Conservation (phyloP, 2,888 invertebrate species). For the Folsomia manolachei region DNA sequence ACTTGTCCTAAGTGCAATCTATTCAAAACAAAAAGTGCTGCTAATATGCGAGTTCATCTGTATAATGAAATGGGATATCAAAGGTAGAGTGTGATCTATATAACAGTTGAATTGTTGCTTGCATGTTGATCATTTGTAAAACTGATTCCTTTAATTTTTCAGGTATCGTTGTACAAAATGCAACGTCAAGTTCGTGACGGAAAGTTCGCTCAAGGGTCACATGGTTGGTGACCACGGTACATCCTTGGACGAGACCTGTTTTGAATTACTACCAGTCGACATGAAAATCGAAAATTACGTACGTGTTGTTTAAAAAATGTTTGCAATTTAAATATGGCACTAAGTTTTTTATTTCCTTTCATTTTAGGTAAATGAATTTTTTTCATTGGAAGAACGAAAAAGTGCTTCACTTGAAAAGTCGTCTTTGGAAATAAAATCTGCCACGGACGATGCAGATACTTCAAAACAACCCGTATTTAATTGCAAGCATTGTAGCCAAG, state of each 20-base stretch:
- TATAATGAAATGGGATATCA: slow-evolving; percentile 67
- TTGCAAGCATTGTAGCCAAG: slow-evolving; percentile 37
- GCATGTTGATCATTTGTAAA: slow-evolving; percentile 1
- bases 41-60: slow-evolving; percentile 66
- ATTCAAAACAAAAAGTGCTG: slow-evolving; percentile 60
- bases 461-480: neutral
- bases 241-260: slow-evolving; percentile 25
- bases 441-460: neutral
- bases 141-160: slow-evolving; percentile 10
- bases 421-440: neutral
- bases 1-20: slow-evolving; percentile 63
- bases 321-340: neutral
- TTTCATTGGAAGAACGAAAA: neutral
- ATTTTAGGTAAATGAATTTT: neutral
- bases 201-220: slow-evolving; percentile 47
- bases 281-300: slow-evolving; percentile 41
- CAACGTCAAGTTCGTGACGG: slow-evolving; percentile 36
- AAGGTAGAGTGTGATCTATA: slow-evolving; percentile 60
- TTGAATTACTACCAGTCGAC: slow-evolving; percentile 35
- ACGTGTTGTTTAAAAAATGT: slow-evolving; percentile 13
- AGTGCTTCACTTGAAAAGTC: neutral
- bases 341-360: neutral
- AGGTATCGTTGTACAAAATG: slow-evolving; percentile 47
- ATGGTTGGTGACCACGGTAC: slow-evolving; percentile 41
- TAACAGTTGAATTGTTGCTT: no score